A percentile compares a stretch with the other conserved stretches of the same genome.
These are phyloP conservation scores for Acanthopagrus latus DNA, from an alignment of 2,797 vertebrate genomes.

Conservation along the genomic window DNA sequence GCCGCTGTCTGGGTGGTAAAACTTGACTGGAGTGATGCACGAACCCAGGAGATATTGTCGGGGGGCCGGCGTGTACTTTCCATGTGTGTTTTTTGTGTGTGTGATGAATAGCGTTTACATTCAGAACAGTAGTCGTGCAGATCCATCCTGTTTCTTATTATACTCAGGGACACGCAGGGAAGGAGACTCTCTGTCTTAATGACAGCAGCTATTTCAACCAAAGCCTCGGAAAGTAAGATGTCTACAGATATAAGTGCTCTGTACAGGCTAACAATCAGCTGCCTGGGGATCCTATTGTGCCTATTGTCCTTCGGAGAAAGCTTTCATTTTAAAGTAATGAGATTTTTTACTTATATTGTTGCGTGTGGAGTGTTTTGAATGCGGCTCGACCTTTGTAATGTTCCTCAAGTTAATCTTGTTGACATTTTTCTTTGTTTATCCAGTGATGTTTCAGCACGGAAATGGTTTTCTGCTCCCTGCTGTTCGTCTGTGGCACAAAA, in stretches of 20 bases:
- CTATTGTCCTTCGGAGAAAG: not conserved
- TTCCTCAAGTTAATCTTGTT: not conserved
- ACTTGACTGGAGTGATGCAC: slow-evolving; percentile 34
- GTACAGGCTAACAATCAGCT: slow-evolving; percentile 8
- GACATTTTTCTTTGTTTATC: no score
- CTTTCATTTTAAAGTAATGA: not conserved
- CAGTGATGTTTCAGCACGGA: no score
- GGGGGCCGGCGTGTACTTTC: slow-evolving; percentile 1
- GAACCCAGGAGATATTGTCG: slow-evolving; percentile 32
- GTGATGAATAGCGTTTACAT: slow-evolving; percentile 35
- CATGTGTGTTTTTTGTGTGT: not conserved
- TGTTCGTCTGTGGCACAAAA: no score
- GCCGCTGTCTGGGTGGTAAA: slow-evolving; percentile 65
- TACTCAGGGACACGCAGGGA: slow-evolving; percentile 41
- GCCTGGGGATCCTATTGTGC: slow-evolving; percentile 1
- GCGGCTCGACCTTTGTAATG: not conserved
- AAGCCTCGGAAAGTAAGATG: slow-evolving; percentile 36
- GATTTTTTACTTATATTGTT: not conserved
- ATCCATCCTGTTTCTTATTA: slow-evolving; percentile 66
- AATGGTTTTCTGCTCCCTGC: no score
- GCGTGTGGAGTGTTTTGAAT: not conserved
- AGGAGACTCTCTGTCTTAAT: slow-evolving; percentile 56
- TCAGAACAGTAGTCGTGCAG: slow-evolving; percentile 45
- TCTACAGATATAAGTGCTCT: slow-evolving; percentile 26
- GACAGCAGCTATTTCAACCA: slow-evolving; percentile 52